Evolutionary conservation across 2,888 invertebrate genomes (phyloP).

Genomic region (Agriopis leucophaearia): DNA sequence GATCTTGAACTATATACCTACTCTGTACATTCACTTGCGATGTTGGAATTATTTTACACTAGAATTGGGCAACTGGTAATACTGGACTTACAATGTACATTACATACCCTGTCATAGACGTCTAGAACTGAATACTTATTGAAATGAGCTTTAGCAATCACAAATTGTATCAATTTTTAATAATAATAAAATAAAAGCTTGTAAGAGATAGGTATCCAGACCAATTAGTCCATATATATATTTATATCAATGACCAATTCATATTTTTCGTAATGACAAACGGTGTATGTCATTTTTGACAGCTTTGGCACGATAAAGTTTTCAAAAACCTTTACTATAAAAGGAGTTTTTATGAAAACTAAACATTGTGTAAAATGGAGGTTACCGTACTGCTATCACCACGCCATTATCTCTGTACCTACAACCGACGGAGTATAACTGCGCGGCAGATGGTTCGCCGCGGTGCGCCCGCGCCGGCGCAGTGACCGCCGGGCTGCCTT

Average conservation of each 20-base stretch:
- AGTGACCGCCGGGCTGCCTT: constrained; percentile 74
- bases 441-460: constrained; percentile 35
- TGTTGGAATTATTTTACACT: constrained; percentile 63
- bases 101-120: constrained; percentile 28
- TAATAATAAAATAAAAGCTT: too few species aligned
- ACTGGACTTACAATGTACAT: constrained; percentile 28
- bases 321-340: too few species aligned
- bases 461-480: constrained; percentile 39
- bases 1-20: constrained; percentile 66
- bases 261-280: too few species aligned
- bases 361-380: not conserved
- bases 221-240: too few species aligned
- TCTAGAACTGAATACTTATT: constrained; percentile 11
- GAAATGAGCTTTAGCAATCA: constrained; percentile 8
- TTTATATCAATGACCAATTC: too few species aligned
- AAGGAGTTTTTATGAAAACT: too few species aligned
- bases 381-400: not conserved
- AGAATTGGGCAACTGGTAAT: constrained; percentile 60
- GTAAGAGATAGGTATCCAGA: too few species aligned
- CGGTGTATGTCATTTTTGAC: too few species aligned
- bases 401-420: not conserved
- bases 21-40: constrained; percentile 62
- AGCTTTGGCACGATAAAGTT: too few species aligned
- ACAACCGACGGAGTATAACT: not conserved
- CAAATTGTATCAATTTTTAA: not conserved